A percentile compares a stretch with the other conserved stretches of the same genome.
Conservation (phyloP, 2,797 vertebrate genomes). For the Sebastes kiyomatsui region DNA sequence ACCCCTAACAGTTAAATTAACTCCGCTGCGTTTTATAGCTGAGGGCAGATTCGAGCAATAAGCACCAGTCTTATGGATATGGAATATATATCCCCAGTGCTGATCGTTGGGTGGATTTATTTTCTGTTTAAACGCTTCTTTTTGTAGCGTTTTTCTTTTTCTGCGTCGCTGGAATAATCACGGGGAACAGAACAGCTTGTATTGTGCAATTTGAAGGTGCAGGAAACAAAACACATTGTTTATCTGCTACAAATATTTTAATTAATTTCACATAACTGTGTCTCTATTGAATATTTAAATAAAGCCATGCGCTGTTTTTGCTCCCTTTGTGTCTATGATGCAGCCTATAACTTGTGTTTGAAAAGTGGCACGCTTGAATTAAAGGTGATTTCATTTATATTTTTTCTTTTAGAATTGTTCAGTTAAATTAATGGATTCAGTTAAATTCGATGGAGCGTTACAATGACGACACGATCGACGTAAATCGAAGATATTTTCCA, state of each 20-base stretch:
- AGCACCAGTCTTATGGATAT: background rate
- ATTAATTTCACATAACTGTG: background rate
- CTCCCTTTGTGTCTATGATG: background rate
- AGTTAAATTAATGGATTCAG: background rate
- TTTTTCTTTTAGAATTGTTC: background rate
- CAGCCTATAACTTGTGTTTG: background rate
- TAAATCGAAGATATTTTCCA: background rate
- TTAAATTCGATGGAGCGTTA: background rate
- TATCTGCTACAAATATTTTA: too few relatives aligned
- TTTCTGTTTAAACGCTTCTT: background rate
- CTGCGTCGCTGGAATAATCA: background rate
- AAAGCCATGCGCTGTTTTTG: background rate
- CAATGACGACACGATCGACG: background rate
- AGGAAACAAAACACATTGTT: background rate
- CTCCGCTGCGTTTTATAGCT: background rate
- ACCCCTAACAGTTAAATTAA: background rate
- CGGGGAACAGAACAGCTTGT: background rate
- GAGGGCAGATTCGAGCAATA: background rate
- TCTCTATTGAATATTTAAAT: background rate
- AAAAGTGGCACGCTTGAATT: background rate
- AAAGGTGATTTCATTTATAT: background rate
- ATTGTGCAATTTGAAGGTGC: background rate
- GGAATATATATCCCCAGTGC: background rate
- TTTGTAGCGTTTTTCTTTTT: accelerated
- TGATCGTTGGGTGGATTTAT: background rate